Conservation (phyloP, 1,140 invertebrate species). For the Drosophila pseudoobscura region DNA sequence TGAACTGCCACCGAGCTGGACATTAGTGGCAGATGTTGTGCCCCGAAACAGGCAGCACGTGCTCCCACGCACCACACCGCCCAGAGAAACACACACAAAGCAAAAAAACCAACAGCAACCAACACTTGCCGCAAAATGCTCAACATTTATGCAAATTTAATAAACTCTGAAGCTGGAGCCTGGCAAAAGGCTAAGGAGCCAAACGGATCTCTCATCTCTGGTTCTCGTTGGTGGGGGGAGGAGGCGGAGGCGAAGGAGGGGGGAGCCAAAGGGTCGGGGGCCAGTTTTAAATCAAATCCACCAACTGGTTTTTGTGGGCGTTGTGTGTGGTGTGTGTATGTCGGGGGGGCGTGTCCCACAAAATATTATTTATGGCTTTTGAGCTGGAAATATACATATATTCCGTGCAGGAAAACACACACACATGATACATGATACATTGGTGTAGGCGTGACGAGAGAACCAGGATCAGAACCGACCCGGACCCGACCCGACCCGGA, state of each 20-base stretch:
- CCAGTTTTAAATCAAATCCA: conserved; percentile 53
- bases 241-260: too few species aligned
- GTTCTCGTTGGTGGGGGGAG: too few species aligned
- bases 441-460: conserved; percentile 55
- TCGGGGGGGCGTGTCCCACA: conserved; percentile 39
- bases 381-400: conserved; percentile 59
- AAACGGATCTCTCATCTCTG: conserved; percentile 1
- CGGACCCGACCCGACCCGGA: not conserved
- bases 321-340: conserved; percentile 22
- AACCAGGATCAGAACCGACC: conserved; percentile 6
- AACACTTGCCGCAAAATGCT: conserved; percentile 58
- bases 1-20: conserved; percentile 65
- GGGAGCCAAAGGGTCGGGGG: conserved; percentile 23
- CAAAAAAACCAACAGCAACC: conserved; percentile 15
- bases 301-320: conserved; percentile 31
- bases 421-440: conserved; percentile 56
- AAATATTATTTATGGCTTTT: conserved; percentile 76
- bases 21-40: conserved; percentile 67
- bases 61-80: conserved; percentile 6
- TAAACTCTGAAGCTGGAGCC: conserved; percentile 48
- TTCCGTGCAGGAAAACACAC: conserved; percentile 40
- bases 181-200: conserved; percentile 22
- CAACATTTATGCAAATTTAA: conserved; percentile 80
- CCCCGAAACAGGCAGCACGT: conserved; percentile 26
- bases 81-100: too few species aligned